Evolutionary conservation across 2,797 vertebrate genomes (phyloP).

Genomic region (Eurystomus glaucurus): DNA sequence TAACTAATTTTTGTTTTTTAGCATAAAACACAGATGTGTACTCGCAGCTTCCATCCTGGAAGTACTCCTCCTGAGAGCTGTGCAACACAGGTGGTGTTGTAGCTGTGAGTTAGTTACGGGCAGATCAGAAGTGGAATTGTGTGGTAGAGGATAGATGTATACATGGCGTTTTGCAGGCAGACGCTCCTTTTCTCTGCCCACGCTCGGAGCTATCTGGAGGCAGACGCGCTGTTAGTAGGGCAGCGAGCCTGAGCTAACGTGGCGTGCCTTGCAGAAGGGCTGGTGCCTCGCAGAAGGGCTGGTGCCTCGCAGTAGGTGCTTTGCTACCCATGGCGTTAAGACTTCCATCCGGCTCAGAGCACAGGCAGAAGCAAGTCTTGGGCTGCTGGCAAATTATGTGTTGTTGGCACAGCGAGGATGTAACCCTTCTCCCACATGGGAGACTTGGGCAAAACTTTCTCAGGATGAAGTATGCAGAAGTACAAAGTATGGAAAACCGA

Average conservation of each 20-base stretch:
- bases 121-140: not conserved
- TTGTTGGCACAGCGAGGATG: not conserved
- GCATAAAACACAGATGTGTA: not conserved
- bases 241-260: fast-evolving
- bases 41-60: not conserved
- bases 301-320: not conserved
- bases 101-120: not conserved
- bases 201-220: not conserved
- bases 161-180: not conserved
- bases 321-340: fast-evolving
- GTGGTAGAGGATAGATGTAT: not conserved
- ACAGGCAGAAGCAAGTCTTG: not conserved
- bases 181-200: not conserved
- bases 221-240: not conserved
- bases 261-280: not conserved
- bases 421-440: not conserved
- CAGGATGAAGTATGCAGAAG: not conserved
- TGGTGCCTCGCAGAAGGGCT: not conserved
- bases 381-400: fast-evolving
- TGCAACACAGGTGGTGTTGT: not conserved
- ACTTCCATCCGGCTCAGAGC: not conserved
- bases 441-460: not conserved
- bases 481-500: not conserved
- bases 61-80: not conserved
- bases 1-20: not conserved